Evolutionary conservation across 2,888 invertebrate species (phyloP).

Genomic region (Silvanus unidentatus): DNA sequence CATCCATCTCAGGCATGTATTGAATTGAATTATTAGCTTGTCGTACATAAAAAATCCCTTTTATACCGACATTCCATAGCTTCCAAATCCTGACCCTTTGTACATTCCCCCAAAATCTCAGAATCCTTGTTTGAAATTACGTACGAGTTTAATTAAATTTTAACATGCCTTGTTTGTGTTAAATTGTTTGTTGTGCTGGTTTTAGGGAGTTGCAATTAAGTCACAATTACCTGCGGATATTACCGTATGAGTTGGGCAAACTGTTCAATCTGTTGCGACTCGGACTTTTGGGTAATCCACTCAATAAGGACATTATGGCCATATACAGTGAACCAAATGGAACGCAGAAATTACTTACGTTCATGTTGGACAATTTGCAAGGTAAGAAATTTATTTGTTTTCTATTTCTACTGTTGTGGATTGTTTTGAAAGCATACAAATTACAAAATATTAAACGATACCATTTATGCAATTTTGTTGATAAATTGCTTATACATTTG

Average conservation of each 20-base stretch:
- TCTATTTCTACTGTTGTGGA: not conserved
- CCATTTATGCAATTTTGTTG: not conserved
- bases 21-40: conserved; percentile 10
- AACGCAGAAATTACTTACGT: conserved; percentile 87
- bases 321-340: conserved; percentile 92
- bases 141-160: too few relatives aligned
- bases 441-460: not conserved
- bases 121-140: too few relatives aligned
- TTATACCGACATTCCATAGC: too few relatives aligned
- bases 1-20: conserved; percentile 75
- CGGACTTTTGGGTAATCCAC: conserved; percentile 89
- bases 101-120: too few relatives aligned
- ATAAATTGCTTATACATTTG: not conserved
- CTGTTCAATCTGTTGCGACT: conserved; percentile 92
- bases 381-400: conserved; percentile 53
- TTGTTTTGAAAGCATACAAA: too few relatives aligned
- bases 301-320: conserved; percentile 85
- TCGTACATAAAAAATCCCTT: not conserved
- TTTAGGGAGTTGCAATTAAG: conserved; percentile 86
- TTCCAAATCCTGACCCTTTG: too few relatives aligned
- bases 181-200: conserved; percentile 14
- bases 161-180: too few relatives aligned
- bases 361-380: conserved; percentile 93
- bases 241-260: conserved; percentile 96
- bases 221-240: conserved; percentile 86